Base-by-base conservation (phyloP, 2,113 vertebrate species). In the Xyrauchen texanus region DNA sequence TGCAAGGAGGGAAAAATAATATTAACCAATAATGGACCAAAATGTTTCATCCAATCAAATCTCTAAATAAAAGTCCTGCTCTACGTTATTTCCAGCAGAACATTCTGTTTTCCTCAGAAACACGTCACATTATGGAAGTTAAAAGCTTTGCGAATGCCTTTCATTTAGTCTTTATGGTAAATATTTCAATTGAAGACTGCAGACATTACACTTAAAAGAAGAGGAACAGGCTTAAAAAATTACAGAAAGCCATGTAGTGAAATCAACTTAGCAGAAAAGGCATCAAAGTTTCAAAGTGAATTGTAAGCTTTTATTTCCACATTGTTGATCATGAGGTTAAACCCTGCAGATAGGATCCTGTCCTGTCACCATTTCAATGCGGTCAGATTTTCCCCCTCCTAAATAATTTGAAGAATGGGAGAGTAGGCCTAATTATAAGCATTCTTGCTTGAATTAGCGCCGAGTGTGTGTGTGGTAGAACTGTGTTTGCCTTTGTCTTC, bases 361-460 rank as follows among this genome's bases (percentile, higher is more conserved):
- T 91, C 88, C 88, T 91, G 88, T 90, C 90, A 93, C 93, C 91
- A 93, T 91, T 93, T 93, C 92, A 92, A 92, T 93, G 91, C 85
- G 90, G 88, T 86, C 61, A 0, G 68, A 47, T 64, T 72, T 81
- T 81, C 83, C 90, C 92, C 92, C 90, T 89, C 88, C 8, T 89
- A 93, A 93, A 93, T 89, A 90, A 92, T 91, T 91, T 92, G 91
- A 87, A 91, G 91, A 94, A 91, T 92, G 90, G 93, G 92, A 95
- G 92, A 90, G 89, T 88, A 87, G 90, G 90, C 90, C 93, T 94
- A 93, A 94, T 95, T 95, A 92, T 90, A 86, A 90, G 84, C 92
- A 95, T 95, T 95, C 94, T 90, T 93, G 88, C 88, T 92, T 95
- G 94, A 94, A 94, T 95, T 93, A 95, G 91, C 88, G 87, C 91